A percentile compares a stretch with the other conserved stretches of the same genome.
These are phyloP conservation scores for Myioborus melanocephalus DNA, from an alignment of 2,797 vertebrate species.

Conservation along the genomic window DNA sequence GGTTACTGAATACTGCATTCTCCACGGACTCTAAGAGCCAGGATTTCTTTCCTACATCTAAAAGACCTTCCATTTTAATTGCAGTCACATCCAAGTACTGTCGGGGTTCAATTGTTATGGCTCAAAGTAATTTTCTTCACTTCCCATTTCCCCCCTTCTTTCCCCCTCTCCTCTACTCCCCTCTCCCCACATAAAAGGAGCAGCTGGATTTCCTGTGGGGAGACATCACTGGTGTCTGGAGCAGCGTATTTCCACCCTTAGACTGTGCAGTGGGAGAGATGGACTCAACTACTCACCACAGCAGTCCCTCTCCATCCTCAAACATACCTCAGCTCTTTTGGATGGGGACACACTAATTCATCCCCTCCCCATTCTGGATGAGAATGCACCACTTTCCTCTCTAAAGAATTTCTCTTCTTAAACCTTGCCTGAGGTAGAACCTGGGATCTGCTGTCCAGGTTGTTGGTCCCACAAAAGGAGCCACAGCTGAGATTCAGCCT, in stretches of 20 bases:
- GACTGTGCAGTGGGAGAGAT: not conserved
- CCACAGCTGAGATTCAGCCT: not conserved
- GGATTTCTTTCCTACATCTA: constrained; percentile 16
- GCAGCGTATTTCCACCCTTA: not conserved
- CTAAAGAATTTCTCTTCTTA: not conserved
- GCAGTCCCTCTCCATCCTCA: not conserved
- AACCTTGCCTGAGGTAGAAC: not conserved
- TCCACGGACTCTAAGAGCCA: not conserved
- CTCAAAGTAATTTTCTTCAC: not conserved
- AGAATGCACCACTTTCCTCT: not conserved
- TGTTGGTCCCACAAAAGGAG: not conserved
- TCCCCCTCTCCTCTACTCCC: not conserved
- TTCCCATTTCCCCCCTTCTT: not conserved
- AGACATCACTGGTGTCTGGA: not conserved
- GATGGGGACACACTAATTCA: not conserved
- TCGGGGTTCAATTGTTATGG: not conserved
- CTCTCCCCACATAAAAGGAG: not conserved
- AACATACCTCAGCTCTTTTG: not conserved
- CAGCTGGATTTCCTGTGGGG: not conserved
- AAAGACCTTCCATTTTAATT: constrained; percentile 39
- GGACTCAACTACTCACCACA: fast-evolving
- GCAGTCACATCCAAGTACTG: not conserved
- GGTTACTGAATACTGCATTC: constrained; percentile 39
- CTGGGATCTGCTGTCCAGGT: not conserved
- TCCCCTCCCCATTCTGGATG: not conserved